phyloP scores from a whole-genome alignment of 2,888 invertebrate species.

The Cosmorhoe ocellata region DNA sequence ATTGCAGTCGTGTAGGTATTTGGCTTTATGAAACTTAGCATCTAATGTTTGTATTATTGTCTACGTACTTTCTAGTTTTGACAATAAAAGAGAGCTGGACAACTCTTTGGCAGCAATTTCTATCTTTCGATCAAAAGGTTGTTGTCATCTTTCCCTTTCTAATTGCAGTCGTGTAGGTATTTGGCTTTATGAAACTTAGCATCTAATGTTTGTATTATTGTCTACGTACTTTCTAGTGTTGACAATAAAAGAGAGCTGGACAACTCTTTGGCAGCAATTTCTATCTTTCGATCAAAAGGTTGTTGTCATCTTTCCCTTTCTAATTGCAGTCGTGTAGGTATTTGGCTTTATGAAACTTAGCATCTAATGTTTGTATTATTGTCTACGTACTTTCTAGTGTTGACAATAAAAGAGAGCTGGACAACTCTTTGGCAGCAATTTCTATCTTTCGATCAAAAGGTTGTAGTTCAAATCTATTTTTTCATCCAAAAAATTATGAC shows the following conservation, averaged over 20 bases:
- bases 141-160: conserved; percentile 28
- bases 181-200: conserved; percentile 8
- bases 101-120: too few relatives aligned
- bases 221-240: neutral
- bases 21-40: conserved; percentile 6
- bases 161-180: conserved; percentile 9
- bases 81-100: too few relatives aligned
- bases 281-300: too few relatives aligned
- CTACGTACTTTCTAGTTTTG: neutral
- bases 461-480: too few relatives aligned
- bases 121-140: too few relatives aligned
- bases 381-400: neutral
- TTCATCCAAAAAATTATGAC: too few relatives aligned
- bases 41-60: neutral
- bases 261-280: too few relatives aligned
- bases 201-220: neutral
- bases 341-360: conserved; percentile 11
- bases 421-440: too few relatives aligned
- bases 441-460: too few relatives aligned
- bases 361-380: neutral
- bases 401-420: too few relatives aligned
- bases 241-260: too few relatives aligned
- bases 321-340: conserved; percentile 7
- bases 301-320: conserved; percentile 28
- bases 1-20: conserved; percentile 11